Conservation (phyloP, 1,140 invertebrate species). For the Rhopalosiphum maidis region DNA sequence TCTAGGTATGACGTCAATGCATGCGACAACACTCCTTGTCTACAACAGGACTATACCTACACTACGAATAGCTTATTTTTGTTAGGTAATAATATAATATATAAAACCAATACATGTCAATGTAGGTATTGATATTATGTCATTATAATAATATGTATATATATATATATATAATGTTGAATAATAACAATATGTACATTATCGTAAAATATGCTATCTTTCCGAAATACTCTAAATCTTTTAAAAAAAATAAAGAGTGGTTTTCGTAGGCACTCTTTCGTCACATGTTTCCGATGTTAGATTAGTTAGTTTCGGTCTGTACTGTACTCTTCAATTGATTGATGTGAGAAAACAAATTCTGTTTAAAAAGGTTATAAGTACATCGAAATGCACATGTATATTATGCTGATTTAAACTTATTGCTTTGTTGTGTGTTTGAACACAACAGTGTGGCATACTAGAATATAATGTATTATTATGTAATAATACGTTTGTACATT, state of each 20-base stretch:
- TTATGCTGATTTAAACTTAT: background rate
- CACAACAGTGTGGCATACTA: background rate
- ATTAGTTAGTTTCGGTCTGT: background rate
- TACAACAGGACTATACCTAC: background rate
- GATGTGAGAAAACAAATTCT: background rate
- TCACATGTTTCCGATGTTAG: background rate
- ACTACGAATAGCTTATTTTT: background rate
- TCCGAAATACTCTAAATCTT: too few species aligned
- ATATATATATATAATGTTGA: background rate
- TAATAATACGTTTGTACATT: background rate
- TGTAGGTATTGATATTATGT: background rate
- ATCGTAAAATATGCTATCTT: background rate
- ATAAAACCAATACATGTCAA: background rate
- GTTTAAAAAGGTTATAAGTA: background rate
- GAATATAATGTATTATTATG: too few species aligned
- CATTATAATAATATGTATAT: background rate
- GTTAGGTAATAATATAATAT: background rate
- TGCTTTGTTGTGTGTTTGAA: background rate
- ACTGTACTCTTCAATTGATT: background rate
- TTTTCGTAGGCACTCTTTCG: background rate
- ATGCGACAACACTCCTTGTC: background rate
- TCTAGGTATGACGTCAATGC: slow-evolving; percentile 3
- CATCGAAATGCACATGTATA: background rate
- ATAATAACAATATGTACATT: background rate
- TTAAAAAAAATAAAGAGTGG: background rate